phyloP scores from a whole-genome alignment of 2,113 vertebrate genomes.

The Romanogobio albipinnatus region DNA sequence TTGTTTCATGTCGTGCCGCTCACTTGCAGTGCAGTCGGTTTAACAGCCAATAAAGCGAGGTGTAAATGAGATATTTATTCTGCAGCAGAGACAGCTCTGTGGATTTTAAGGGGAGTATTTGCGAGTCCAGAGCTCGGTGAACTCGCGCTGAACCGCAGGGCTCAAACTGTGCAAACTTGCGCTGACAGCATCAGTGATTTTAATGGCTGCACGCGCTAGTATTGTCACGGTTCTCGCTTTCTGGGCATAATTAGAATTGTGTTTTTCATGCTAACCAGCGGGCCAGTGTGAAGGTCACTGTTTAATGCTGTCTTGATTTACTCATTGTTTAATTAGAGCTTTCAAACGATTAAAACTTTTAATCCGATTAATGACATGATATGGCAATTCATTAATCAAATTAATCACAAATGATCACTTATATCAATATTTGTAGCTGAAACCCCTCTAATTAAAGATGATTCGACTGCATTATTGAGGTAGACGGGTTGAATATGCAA shows the following conservation, averaged over 20 bases:
- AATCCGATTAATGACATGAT: neutral
- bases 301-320: neutral
- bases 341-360: neutral
- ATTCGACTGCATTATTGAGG: neutral
- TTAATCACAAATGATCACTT: neutral
- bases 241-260: neutral
- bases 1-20: neutral
- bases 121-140: neutral
- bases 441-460: neutral
- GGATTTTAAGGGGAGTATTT: neutral
- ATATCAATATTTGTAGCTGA: neutral
- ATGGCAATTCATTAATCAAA: neutral
- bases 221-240: neutral
- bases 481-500: neutral
- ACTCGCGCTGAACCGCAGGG: neutral
- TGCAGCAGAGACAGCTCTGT: slow-evolving; percentile 6
- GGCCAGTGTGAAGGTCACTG: neutral
- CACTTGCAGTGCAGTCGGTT: neutral
- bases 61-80: slow-evolving; percentile 16
- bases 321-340: slow-evolving; percentile 10
- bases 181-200: neutral
- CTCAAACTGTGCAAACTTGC: neutral
- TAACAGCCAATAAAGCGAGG: neutral
- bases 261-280: neutral
- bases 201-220: neutral